Conservation (phyloP, 2,113 vertebrate genomes). For the Dipodomys spectabilis region DNA sequence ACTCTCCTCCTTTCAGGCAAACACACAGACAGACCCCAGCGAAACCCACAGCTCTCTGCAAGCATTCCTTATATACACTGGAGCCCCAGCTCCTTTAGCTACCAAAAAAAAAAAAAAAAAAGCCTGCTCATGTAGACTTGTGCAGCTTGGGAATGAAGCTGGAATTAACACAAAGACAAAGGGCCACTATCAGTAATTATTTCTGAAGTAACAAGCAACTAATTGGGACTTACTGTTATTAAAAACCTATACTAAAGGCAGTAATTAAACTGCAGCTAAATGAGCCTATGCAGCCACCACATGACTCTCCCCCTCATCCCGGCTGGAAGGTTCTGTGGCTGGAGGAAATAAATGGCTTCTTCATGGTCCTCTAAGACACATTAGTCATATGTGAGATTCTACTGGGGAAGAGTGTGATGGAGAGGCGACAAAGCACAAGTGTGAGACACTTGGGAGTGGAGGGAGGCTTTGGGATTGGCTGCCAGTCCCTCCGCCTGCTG, state of each 20-base stretch:
- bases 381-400: conserved; percentile 35
- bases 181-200: conserved; percentile 65
- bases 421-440: background rate
- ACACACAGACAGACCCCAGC: accelerated
- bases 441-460: background rate
- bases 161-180: conserved; percentile 68
- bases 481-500: background rate
- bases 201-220: conserved; percentile 76
- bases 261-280: conserved; percentile 66
- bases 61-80: accelerated
- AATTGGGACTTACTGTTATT: conserved; percentile 75
- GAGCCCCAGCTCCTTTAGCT: background rate
- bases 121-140: background rate
- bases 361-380: conserved; percentile 12
- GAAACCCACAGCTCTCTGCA: background rate
- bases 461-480: background rate
- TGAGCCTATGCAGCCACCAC: background rate
- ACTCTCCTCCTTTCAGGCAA: background rate
- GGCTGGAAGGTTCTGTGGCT: background rate
- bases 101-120: background rate
- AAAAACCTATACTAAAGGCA: conserved; percentile 62
- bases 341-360: conserved; percentile 48
- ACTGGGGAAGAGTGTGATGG: background rate
- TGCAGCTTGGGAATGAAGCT: conserved; percentile 48
- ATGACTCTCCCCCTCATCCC: background rate